These are phyloP conservation scores for Otus sunia DNA, from an alignment of 2,113 vertebrate genomes.

Conservation along the genomic window DNA sequence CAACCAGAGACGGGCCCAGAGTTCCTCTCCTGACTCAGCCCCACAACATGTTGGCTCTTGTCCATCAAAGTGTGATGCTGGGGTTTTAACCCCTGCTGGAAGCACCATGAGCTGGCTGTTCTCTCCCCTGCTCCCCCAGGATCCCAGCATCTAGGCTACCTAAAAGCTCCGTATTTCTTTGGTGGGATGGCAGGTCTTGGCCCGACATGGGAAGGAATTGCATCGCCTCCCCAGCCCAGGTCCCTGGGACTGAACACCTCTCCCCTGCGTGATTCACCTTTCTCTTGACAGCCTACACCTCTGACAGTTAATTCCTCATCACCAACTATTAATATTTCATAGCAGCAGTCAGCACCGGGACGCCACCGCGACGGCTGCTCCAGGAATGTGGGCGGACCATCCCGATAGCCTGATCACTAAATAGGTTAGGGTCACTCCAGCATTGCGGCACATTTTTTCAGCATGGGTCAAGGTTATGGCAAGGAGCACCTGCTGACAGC, in stretches of 20 bases:
- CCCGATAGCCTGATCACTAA: not conserved
- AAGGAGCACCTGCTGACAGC: accelerated
- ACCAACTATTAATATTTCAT: conserved; percentile 23
- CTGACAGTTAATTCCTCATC: conserved; percentile 27
- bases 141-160: not conserved
- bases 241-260: not conserved
- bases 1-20: accelerated
- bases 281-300: not conserved
- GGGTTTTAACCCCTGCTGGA: not conserved
- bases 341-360: not conserved
- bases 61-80: no score
- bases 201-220: accelerated
- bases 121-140: accelerated
- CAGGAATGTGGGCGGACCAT: accelerated
- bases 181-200: not conserved
- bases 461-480: not conserved
- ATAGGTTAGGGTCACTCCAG: accelerated
- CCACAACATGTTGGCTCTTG: accelerated
- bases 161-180: not conserved
- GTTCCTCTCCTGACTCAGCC: not conserved
- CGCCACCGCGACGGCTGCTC: not conserved
- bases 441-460: accelerated
- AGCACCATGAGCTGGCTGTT: accelerated
- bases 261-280: not conserved
- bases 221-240: no score